Evolutionary conservation across 1,140 invertebrate genomes (phyloP), one percentile per base, ranked within the genome.

Genomic region (Oncopodura yosiiana): DNA sequence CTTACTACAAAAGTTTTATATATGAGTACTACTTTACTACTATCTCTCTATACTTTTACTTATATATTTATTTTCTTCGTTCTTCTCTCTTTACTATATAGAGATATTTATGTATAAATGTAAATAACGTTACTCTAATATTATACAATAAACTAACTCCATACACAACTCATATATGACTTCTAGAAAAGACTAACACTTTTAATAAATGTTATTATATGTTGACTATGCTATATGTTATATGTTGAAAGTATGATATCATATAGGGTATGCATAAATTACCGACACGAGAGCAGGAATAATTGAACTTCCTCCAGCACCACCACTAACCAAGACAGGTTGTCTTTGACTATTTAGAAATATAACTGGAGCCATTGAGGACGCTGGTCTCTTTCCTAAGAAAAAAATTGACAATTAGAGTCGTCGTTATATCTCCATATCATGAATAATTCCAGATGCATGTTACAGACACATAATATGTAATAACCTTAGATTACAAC

Each of bases 281-380:
- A 89, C 87, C 67, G 81, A 79, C 16, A 91, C 82, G 11, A 88
- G 77, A 29, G 85, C 77, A 1, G 87, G 84, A 2, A 83, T 84
- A 51, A 99, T 98, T 67, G 83, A 84, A 0, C 86, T 83, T 0
- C 94, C 94, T 26, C 95, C 95, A 16, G 92, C 83, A 1, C 83
- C 88, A 1, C 94, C 94, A 29, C 94, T 77, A 0, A 87, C 82
- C 67, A 94, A 70, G 53, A 77, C 79, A 0, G 86, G 82, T 56
- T 87, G 75, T 2, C 82, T 82, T 43, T 81, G 73, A 9, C 67
- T 67, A 61, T 92, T 81, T 0, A 86, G 73, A 23, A 96, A 73
- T 41, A 98, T 81, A 11, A 85, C 74, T 0, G 95, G 94, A 61
- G 78, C 79, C 84, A 95, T 94, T 9, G 94, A 96, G 0, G 91